Percentiles rank a stretch among this genome's conserved stretches.
Conservation (phyloP, 2,888 invertebrate genomes). For the Taphrorychus bicolor region DNA sequence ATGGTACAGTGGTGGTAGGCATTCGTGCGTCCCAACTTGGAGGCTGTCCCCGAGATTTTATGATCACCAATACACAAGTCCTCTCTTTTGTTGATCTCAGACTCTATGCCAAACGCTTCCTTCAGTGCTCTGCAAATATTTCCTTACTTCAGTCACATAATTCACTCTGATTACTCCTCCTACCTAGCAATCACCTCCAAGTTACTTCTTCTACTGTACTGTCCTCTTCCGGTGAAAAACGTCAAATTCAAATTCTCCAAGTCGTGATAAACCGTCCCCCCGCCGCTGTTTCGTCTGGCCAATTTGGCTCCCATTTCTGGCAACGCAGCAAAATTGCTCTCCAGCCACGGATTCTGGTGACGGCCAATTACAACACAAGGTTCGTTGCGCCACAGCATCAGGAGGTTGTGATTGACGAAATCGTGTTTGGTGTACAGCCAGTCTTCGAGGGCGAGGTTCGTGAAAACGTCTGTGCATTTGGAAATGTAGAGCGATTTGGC, state of each 20-base stretch:
- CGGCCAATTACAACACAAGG: constrained; percentile 96
- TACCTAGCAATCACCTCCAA: constrained; percentile 77
- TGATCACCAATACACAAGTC: constrained; percentile 84
- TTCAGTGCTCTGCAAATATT: constrained; percentile 71
- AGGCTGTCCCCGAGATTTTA: constrained; percentile 95
- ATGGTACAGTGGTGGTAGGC: constrained; percentile 99
- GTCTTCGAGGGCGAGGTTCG: constrained; percentile 95
- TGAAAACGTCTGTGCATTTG: constrained; percentile 87
- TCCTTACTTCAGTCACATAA: background rate
- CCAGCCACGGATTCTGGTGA: constrained; percentile 97
- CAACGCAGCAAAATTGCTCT: constrained; percentile 79
- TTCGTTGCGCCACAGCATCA: constrained; percentile 92
- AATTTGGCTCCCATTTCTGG: constrained; percentile 69
- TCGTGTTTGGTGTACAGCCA: constrained; percentile 92
- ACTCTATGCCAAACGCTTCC: constrained; percentile 79
- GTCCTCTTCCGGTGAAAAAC: constrained; percentile 84
- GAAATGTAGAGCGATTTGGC: constrained; percentile 91
- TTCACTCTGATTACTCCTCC: background rate
- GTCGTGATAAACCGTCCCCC: constrained; percentile 98
- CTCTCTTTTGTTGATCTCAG: constrained; percentile 81
- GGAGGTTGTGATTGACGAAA: constrained; percentile 80
- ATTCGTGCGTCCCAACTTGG: constrained; percentile 85
- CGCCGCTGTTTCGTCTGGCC: constrained; percentile 93
- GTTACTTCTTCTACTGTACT: constrained; percentile 88
- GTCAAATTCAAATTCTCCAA: constrained; percentile 91